Evolutionary conservation across 2,888 invertebrate species (phyloP), one percentile per base, ranked within the genome.

Genomic region (Serrognathus titanus): DNA sequence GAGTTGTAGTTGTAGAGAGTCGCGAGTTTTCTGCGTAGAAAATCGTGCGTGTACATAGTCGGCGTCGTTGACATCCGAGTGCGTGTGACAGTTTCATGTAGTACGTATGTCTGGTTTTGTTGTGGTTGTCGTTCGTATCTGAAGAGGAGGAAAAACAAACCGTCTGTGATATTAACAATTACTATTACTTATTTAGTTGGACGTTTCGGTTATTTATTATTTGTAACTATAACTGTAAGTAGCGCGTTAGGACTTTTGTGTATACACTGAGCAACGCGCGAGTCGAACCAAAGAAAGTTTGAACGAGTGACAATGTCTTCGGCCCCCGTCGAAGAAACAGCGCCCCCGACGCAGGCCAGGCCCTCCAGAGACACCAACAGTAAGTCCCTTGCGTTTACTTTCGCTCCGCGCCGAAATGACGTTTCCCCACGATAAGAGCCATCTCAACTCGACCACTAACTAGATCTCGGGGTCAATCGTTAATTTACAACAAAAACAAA

Each of bases 81-180:
- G 16, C 41, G 48, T 36, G 48, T 45, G 10, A 31, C 24, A 58
- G 57, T 57, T 57, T 54, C 65, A 60, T 68, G 66, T 65, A 31
- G 64, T 80, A 65, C 65, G 68, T 69, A 66, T 81, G 81, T 81
- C 81, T 77, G 80, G 79, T 61, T 79, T 81, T 80, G 80, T 80
- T 80, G 80, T 76, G 73, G 73, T 81, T 79, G 24, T 31, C 24
- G 24, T 31, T 31, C 24, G 24, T 31, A 3, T 31, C 24, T 31
- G 80, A 35, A 31, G 11, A 35, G 41, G 48, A 24, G 11, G 24
- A 35, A 12, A 36, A 80, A 81, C 81, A 81, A 82, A 81, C 80
- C 80, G 81, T 82, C 82, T 82, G 82, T 82, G 82, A 82, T 82
- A 82, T 81, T 81, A 81, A 81, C 81, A 62, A 61, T 65, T 63